Percentiles rank a stretch among this genome's conserved stretches.
Evolutionary conservation across 2,113 vertebrate species (phyloP).

Genomic region (Pachycephala philippinensis): DNA sequence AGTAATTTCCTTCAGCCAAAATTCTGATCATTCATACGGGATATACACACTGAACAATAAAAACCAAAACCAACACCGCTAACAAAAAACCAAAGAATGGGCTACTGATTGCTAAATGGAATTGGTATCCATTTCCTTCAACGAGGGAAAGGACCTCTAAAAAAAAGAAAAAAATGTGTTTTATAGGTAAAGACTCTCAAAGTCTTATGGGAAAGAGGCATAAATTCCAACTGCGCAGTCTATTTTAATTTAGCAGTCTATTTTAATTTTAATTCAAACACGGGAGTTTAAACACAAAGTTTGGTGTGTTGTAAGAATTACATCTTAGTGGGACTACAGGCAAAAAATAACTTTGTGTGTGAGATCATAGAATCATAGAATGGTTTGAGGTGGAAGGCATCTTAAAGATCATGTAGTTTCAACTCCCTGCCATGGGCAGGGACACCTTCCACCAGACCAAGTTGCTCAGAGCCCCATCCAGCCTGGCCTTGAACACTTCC

Average conservation of each 20-base stretch:
- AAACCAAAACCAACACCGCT: background rate
- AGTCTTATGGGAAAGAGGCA: background rate
- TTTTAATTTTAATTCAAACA: background rate
- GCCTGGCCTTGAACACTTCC: background rate
- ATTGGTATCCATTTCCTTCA: background rate
- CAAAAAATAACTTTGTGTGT: background rate
- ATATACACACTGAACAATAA: background rate
- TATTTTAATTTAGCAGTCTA: background rate
- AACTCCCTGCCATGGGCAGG: background rate
- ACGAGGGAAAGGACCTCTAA: background rate
- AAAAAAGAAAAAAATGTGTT: background rate
- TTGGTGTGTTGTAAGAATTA: background rate
- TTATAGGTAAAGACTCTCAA: background rate
- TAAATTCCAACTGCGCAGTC: background rate
- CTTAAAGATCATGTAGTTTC: background rate
- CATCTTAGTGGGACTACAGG: background rate
- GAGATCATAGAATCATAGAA: background rate
- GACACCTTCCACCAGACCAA: background rate
- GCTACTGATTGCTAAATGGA: background rate
- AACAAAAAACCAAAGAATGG: background rate
- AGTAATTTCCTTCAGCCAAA: background rate
- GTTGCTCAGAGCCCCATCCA: background rate
- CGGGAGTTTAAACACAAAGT: background rate
- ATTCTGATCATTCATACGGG: background rate
- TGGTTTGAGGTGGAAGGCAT: background rate